Percentiles rank a stretch among this genome's conserved stretches.
These are phyloP conservation scores for Syritta pipiens DNA, from an alignment of 2,888 invertebrate species.

Conservation along the genomic window DNA sequence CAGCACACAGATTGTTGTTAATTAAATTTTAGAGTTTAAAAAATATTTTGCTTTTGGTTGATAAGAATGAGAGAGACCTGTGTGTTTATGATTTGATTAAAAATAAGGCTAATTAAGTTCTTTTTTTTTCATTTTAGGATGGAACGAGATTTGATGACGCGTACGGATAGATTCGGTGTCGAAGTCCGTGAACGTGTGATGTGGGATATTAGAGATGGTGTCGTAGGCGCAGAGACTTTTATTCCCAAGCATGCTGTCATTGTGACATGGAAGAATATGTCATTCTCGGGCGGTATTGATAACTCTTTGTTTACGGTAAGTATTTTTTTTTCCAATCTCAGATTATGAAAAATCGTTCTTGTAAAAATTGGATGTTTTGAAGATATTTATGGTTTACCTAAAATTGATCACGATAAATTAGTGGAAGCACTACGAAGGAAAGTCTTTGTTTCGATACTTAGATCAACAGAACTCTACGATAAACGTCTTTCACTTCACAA, in stretches of 20 bases:
- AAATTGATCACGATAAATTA: too few relatives aligned
- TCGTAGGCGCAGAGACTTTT: conserved; percentile 94
- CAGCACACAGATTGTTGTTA: too few relatives aligned
- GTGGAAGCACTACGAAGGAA: too few relatives aligned
- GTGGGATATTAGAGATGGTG: conserved; percentile 94
- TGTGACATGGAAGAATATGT: conserved; percentile 97
- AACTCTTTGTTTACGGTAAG: conserved; percentile 86
- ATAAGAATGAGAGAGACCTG: too few relatives aligned
- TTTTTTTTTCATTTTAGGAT: conserved; percentile 77
- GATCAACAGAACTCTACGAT: too few relatives aligned
- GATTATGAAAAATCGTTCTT: too few relatives aligned
- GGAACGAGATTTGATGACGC: conserved; percentile 85
- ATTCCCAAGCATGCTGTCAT: conserved; percentile 93
- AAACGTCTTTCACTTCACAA: too few relatives aligned
- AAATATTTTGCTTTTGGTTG: too few relatives aligned
- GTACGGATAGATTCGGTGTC: conserved; percentile 90
- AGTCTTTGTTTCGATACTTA: too few relatives aligned
- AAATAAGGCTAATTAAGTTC: conserved; percentile 2
- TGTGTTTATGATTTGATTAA: conserved; percentile 4
- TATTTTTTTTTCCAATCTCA: conserved; percentile 47
- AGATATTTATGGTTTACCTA: too few relatives aligned
- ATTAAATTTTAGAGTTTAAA: too few relatives aligned
- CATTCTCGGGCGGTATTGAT: conserved; percentile 93
- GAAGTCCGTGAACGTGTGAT: conserved; percentile 91
- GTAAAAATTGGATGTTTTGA: neutral